These are phyloP conservation scores for Neria commutata DNA, from an alignment of 2,888 invertebrate genomes.

Conservation along the genomic window DNA sequence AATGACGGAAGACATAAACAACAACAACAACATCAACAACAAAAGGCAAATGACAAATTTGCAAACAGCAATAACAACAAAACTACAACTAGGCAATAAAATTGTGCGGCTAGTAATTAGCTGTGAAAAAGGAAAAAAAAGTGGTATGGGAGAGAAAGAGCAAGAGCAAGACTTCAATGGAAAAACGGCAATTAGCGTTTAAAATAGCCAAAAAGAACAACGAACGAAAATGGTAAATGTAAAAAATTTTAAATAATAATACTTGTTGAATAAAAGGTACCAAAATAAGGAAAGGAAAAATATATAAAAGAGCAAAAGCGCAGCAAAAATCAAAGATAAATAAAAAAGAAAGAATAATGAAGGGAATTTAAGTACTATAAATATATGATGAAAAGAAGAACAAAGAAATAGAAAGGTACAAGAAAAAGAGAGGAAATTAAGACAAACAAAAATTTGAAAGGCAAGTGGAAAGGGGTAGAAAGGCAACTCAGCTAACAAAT, in stretches of 20 bases:
- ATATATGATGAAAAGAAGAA: slow-evolving; percentile 30
- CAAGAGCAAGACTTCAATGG: too few relatives aligned
- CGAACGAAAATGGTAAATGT: too few relatives aligned
- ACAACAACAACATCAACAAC: slow-evolving; percentile 2
- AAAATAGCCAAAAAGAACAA: too few relatives aligned
- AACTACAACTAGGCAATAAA: not conserved
- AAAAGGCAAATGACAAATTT: not conserved
- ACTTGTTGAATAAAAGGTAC: too few relatives aligned
- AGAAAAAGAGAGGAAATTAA: slow-evolving; percentile 23
- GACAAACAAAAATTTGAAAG: slow-evolving; percentile 22
- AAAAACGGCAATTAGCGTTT: too few relatives aligned
- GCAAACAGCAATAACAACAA: not conserved
- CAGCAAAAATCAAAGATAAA: slow-evolving; percentile 24
- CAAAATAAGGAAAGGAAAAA: too few relatives aligned
- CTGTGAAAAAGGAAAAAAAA: too few relatives aligned
- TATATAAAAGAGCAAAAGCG: slow-evolving; percentile 48
- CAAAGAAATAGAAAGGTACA: not conserved
- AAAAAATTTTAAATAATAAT: too few relatives aligned
- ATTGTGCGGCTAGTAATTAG: too few relatives aligned
- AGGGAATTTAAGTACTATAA: too few relatives aligned
- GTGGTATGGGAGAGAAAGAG: too few relatives aligned
- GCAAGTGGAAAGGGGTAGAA: slow-evolving; percentile 32
- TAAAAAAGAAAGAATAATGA: slow-evolving; percentile 34
- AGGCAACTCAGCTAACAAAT: too few relatives aligned
- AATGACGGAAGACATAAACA: not conserved